Percentiles rank a stretch among this genome's conserved stretches.
These are phyloP conservation scores for Arenaria interpres DNA, from an alignment of 2,113 vertebrate species.

Conservation along the genomic window DNA sequence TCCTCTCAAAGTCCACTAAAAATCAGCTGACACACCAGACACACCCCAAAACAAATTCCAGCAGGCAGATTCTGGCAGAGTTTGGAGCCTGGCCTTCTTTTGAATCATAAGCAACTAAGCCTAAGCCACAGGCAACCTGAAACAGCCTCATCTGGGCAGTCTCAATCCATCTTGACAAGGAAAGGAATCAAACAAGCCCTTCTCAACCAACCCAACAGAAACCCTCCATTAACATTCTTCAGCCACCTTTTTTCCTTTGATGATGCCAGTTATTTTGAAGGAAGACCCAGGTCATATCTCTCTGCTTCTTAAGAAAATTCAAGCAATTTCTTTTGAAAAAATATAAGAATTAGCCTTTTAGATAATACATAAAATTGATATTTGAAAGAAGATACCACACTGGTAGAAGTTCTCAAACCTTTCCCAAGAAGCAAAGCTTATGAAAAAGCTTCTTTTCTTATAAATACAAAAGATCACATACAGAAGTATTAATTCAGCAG, in stretches of 20 bases:
- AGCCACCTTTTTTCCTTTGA: not conserved
- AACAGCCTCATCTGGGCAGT: not conserved
- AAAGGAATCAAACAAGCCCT: not conserved
- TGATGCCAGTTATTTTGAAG: not conserved
- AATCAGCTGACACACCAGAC: not conserved
- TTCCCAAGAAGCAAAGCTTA: not conserved
- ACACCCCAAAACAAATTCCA: not conserved
- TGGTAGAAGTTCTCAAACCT: not conserved
- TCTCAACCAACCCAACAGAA: rapidly evolving
- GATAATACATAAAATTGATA: not conserved
- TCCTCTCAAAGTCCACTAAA: not conserved
- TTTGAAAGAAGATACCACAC: not conserved
- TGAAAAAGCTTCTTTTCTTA: not conserved
- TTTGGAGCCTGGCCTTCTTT: not conserved
- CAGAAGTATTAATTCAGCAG: not conserved
- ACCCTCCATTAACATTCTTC: not conserved
- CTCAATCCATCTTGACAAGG: not conserved
- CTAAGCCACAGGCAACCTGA: not conserved
- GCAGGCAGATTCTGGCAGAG: not conserved
- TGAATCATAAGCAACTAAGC: not conserved
- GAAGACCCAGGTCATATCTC: not conserved
- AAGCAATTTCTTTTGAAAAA: not conserved
- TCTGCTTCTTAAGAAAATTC: not conserved
- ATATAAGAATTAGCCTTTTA: not conserved
- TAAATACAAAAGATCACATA: not conserved